A percentile compares a stretch with the other conserved stretches of the same genome.
Evolutionary conservation across 2,797 vertebrate genomes (phyloP).

Genomic region (Smutsia gigantea): DNA sequence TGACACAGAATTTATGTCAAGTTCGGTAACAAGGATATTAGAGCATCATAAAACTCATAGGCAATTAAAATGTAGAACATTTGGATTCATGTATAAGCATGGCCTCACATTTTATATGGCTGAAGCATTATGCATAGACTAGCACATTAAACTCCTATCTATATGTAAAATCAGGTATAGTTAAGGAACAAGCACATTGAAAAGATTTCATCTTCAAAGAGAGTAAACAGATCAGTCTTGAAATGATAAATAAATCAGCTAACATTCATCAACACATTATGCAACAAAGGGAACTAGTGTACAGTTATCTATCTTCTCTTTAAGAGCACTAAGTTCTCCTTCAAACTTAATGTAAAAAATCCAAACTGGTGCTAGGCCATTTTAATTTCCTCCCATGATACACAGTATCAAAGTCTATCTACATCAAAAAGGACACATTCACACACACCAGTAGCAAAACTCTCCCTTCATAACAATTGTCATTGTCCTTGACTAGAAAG

Average conservation of each 20-base stretch:
- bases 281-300: slow-evolving; percentile 19
- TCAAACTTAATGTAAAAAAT: slow-evolving; percentile 18
- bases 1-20: slow-evolving; percentile 12
- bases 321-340: not conserved
- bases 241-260: slow-evolving; percentile 22
- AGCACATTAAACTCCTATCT: not conserved
- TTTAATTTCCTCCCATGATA: slow-evolving; percentile 45
- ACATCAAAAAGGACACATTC: not conserved
- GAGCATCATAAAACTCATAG: slow-evolving; percentile 38
- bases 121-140: slow-evolving; percentile 40
- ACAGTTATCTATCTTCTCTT: not conserved
- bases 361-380: not conserved
- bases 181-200: not conserved
- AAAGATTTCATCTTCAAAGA: not conserved
- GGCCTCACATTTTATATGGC: not conserved
- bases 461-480: not conserved
- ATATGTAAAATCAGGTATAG: slow-evolving; percentile 30
- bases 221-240: not conserved
- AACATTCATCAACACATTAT: slow-evolving; percentile 20
- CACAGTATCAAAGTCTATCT: not conserved
- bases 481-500: not conserved
- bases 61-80: slow-evolving; percentile 47
- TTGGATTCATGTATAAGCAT: slow-evolving; percentile 29
- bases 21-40: slow-evolving; percentile 38
- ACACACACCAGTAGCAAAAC: not conserved